These are phyloP conservation scores for Bungarus multicinctus DNA, from an alignment of 2,113 vertebrate species.

Conservation along the genomic window DNA sequence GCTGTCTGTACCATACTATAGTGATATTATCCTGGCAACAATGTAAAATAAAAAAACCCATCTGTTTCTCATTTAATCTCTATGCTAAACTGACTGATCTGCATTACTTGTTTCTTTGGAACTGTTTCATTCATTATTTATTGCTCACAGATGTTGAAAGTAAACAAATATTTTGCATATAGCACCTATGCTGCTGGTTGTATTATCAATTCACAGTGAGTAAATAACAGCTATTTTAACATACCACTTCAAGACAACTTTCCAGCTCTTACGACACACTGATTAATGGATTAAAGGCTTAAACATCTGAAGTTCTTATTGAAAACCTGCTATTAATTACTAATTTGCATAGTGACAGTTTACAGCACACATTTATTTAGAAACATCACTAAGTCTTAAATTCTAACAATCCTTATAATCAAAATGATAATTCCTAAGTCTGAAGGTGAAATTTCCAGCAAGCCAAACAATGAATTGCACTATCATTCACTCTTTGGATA, in stretches of 20 bases:
- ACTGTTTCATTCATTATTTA: constrained; percentile 55
- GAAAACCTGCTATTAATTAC: constrained; percentile 45
- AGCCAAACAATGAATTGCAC: neutral
- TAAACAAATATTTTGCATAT: neutral
- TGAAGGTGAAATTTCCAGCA: constrained; percentile 28
- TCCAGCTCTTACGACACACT: neutral
- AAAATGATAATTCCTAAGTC: neutral
- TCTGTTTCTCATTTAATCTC: constrained; percentile 60
- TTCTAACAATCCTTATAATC: neutral
- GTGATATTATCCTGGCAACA: constrained; percentile 32
- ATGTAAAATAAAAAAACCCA: constrained; percentile 48
- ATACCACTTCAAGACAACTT: neutral
- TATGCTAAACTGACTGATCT: constrained; percentile 43
- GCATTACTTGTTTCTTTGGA: constrained; percentile 27
- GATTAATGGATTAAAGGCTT: constrained; percentile 41
- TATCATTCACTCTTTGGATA: neutral
- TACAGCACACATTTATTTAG: neutral
- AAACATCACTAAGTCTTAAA: neutral
- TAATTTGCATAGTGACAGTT: constrained; percentile 23
- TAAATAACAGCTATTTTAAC: neutral
- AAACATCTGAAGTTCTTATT: constrained; percentile 12
- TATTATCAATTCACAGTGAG: neutral
- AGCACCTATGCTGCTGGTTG: neutral
- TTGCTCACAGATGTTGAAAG: constrained; percentile 25
- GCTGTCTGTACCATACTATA: constrained; percentile 44